Percentiles rank a stretch among this genome's conserved stretches.
These are phyloP conservation scores for Unio delphinus DNA, from an alignment of 2,888 invertebrate genomes.

Conservation along the genomic window DNA sequence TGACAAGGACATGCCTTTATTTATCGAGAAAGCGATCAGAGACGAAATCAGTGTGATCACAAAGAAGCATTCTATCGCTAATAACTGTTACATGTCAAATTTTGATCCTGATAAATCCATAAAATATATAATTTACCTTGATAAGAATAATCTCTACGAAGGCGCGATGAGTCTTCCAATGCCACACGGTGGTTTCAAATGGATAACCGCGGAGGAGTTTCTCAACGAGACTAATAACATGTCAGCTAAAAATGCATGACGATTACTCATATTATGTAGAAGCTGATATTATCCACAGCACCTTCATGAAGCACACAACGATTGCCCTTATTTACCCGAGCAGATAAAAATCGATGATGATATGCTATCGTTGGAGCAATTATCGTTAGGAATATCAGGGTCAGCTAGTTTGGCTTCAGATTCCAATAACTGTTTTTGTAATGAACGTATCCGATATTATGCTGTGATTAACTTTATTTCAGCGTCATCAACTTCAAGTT, in stretches of 20 bases:
- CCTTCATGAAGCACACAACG: conserved; percentile 64
- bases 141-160: conserved; percentile 19
- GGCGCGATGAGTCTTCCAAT: conserved; percentile 44
- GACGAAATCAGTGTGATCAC: conserved; percentile 38
- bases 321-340: conserved; percentile 57
- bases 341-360: conserved; percentile 14
- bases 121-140: conserved; percentile 7
- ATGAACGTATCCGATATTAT: no score
- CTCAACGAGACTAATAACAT: neutral
- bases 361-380: conserved; percentile 8
- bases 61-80: conserved; percentile 28
- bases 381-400: neutral
- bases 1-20: conserved; percentile 46
- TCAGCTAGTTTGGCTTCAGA: no score
- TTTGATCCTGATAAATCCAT: conserved; percentile 1
- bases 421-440: no score
- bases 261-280: conserved; percentile 64
- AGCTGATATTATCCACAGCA: conserved; percentile 70
- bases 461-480: no score
- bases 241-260: neutral
- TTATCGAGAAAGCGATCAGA: conserved; percentile 32
- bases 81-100: conserved; percentile 49
- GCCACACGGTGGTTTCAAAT: conserved; percentile 41
- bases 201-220: neutral
- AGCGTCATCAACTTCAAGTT: no score